Conservation (phyloP, 2,113 vertebrate genomes). For the Pangasianodon gigas region DNA sequence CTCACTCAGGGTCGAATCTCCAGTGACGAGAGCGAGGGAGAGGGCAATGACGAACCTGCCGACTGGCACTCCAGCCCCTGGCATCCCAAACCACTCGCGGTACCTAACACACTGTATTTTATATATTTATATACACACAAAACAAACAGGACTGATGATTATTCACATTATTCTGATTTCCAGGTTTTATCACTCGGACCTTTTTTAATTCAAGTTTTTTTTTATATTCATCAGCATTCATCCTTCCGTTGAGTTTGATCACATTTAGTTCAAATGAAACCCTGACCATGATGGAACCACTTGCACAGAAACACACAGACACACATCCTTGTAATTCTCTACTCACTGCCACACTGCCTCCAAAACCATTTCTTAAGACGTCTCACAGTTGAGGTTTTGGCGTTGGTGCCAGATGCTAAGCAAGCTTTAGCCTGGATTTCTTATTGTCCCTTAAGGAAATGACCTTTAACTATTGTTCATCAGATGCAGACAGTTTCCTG, state of each 20-base stretch:
- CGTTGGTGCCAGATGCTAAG: background rate
- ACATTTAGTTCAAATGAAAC: background rate
- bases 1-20: conserved; percentile 76
- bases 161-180: background rate
- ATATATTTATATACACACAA: background rate
- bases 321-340: background rate
- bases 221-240: background rate
- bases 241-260: background rate
- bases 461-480: background rate
- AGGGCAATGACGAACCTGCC: conserved; percentile 69
- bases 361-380: background rate
- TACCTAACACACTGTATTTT: conserved; percentile 59
- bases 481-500: conserved; percentile 1
- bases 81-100: conserved; percentile 84
- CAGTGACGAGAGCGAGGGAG: conserved; percentile 88
- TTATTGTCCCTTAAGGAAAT: background rate
- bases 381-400: background rate
- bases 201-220: too few species aligned
- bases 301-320: background rate
- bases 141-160: background rate
- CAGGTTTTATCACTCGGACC: background rate
- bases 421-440: background rate
- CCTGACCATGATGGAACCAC: background rate
- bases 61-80: conserved; percentile 76
- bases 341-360: background rate